These are phyloP conservation scores for Peromyscus melanophrys DNA, from an alignment of 2,797 vertebrate species.

Conservation along the genomic window DNA sequence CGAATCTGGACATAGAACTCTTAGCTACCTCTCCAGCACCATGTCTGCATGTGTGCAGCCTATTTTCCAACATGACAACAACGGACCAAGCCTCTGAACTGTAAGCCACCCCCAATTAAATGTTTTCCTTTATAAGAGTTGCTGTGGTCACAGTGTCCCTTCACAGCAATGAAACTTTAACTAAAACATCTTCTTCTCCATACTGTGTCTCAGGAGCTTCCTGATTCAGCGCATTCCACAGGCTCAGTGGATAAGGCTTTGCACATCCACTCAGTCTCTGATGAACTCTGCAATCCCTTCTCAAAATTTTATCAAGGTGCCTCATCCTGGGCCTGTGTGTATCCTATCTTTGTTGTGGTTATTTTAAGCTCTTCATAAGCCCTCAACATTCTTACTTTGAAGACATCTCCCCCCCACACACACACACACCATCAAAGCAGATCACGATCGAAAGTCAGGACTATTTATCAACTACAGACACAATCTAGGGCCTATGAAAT, in stretches of 20 bases:
- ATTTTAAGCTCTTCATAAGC: background rate
- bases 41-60: background rate
- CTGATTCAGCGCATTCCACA: background rate
- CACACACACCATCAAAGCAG: background rate
- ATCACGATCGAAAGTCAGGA: background rate
- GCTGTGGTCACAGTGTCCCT: background rate
- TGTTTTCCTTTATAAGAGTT: background rate
- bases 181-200: background rate
- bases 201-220: background rate
- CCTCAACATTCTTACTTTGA: conserved; percentile 16
- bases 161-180: background rate
- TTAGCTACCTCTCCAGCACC: background rate
- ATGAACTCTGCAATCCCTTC: background rate
- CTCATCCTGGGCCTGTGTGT: background rate
- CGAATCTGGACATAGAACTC: background rate
- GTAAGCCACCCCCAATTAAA: background rate
- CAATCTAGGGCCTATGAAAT: background rate
- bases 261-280: background rate
- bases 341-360: background rate
- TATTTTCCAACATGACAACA: background rate
- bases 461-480: background rate
- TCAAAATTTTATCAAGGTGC: background rate
- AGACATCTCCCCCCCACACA: background rate
- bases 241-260: background rate
- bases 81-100: background rate